Evolutionary conservation across 2,797 vertebrate genomes (phyloP).

Genomic region (Phalloptychus januarius): DNA sequence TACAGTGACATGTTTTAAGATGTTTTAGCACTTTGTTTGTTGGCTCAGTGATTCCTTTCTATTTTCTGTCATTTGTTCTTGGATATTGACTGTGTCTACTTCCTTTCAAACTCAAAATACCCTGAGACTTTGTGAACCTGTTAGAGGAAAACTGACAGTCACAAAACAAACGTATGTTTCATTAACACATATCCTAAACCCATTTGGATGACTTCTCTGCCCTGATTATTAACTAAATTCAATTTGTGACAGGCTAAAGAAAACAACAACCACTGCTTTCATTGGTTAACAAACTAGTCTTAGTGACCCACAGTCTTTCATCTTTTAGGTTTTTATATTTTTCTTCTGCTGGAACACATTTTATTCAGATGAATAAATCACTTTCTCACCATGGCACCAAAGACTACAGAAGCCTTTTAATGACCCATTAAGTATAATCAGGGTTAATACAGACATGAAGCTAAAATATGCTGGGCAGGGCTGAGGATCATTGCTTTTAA

Average conservation of each 20-base stretch:
- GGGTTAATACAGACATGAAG: background rate
- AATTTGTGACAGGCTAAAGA: background rate
- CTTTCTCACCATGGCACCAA: background rate
- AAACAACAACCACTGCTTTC: background rate
- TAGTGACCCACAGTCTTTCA: background rate
- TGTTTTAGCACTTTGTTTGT: too few relatives aligned
- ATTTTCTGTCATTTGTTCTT: too few relatives aligned
- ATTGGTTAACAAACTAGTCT: background rate
- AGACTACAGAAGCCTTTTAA: background rate
- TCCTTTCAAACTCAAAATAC: background rate
- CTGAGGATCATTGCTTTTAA: background rate
- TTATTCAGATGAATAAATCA: background rate
- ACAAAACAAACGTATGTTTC: background rate
- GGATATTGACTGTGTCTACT: too few relatives aligned
- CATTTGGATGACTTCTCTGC: background rate
- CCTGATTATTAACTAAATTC: background rate
- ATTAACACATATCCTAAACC: background rate
- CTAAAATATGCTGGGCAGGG: background rate
- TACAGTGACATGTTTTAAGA: too few relatives aligned
- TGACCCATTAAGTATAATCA: background rate
- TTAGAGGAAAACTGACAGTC: background rate
- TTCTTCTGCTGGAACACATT: background rate
- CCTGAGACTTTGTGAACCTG: background rate
- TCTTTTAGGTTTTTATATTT: background rate
- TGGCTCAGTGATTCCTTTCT: too few relatives aligned